phyloP scores from a whole-genome alignment of 2,888 invertebrate genomes.

The Meghimatium bilineatum region DNA sequence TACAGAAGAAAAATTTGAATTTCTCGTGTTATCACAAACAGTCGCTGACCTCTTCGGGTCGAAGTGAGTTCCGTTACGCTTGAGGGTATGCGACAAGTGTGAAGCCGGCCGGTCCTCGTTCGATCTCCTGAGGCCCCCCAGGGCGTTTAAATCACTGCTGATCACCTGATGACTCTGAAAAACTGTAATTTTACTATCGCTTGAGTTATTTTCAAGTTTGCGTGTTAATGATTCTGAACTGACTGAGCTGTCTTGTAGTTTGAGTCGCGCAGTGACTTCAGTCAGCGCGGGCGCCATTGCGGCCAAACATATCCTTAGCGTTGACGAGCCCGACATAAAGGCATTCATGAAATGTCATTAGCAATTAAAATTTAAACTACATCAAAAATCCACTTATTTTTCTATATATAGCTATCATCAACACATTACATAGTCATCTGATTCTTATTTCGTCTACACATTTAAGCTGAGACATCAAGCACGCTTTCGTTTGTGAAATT shows the following conservation, averaged over 20 bases:
- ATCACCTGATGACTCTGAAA: slow-evolving; percentile 4
- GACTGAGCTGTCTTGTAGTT: slow-evolving; percentile 61
- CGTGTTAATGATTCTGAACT: not conserved
- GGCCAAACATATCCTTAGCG: slow-evolving; percentile 75
- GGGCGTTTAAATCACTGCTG: slow-evolving; percentile 28
- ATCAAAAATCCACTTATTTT: not conserved
- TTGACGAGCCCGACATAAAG: slow-evolving; percentile 67
- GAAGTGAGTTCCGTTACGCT: slow-evolving; percentile 28
- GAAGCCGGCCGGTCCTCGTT: slow-evolving; percentile 34
- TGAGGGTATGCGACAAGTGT: slow-evolving; percentile 36
- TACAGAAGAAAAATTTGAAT: slow-evolving; percentile 9
- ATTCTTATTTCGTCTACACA: not conserved
- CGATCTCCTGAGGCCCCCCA: slow-evolving; percentile 5
- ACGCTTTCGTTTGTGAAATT: slow-evolving; percentile 38
- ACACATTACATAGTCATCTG: not conserved
- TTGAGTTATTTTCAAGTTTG: slow-evolving; percentile 6
- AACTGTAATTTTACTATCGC: slow-evolving; percentile 12
- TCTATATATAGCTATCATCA: not conserved
- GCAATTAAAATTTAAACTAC: slow-evolving; percentile 15
- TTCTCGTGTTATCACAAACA: slow-evolving; percentile 6
- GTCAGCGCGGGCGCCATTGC: slow-evolving; percentile 95
- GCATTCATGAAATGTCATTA: slow-evolving; percentile 24
- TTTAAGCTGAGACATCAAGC: slow-evolving; percentile 7
- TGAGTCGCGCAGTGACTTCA: slow-evolving; percentile 80
- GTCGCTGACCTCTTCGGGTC: slow-evolving; percentile 24